Conservation (phyloP, 2,797 vertebrate species). For the Salmo trutta region DNA sequence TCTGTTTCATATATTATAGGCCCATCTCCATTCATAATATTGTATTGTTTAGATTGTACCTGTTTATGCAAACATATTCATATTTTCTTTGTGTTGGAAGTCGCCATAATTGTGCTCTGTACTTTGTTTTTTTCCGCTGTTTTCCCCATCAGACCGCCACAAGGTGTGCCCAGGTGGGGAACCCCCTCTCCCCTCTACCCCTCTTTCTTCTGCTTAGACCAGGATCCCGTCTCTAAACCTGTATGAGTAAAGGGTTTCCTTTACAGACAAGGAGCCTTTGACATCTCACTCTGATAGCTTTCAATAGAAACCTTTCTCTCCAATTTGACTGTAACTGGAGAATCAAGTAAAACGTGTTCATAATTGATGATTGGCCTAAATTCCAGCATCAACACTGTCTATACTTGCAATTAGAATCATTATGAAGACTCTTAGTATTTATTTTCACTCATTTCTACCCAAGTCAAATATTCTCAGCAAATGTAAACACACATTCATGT, state of each 20-base stretch:
- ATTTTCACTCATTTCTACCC: background rate
- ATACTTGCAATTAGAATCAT: too few species aligned
- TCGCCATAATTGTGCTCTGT: conserved; percentile 75
- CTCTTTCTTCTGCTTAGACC: conserved; percentile 51
- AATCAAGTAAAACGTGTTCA: background rate
- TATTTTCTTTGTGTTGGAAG: conserved; percentile 53
- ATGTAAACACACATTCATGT: background rate
- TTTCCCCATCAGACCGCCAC: conserved; percentile 80
- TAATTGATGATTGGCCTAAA: background rate
- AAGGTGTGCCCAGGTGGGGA: conserved; percentile 84
- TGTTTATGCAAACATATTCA: conserved; percentile 35
- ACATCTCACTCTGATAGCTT: conserved; percentile 61
- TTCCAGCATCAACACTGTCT: background rate
- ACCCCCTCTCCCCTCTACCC: conserved; percentile 45
- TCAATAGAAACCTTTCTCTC: conserved; percentile 50
- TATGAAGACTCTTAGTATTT: background rate
- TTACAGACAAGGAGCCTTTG: conserved; percentile 37
- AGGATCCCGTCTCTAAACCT: conserved; percentile 41
- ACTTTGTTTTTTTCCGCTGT: conserved; percentile 74
- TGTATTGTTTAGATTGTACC: conserved; percentile 49
- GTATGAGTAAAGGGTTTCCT: conserved; percentile 36
- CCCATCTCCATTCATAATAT: conserved; percentile 13
- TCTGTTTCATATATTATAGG: background rate
- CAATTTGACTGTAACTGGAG: background rate
- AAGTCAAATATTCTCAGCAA: background rate